These are phyloP conservation scores for Rhingia rostrata DNA, from an alignment of 2,888 invertebrate genomes.

Conservation along the genomic window DNA sequence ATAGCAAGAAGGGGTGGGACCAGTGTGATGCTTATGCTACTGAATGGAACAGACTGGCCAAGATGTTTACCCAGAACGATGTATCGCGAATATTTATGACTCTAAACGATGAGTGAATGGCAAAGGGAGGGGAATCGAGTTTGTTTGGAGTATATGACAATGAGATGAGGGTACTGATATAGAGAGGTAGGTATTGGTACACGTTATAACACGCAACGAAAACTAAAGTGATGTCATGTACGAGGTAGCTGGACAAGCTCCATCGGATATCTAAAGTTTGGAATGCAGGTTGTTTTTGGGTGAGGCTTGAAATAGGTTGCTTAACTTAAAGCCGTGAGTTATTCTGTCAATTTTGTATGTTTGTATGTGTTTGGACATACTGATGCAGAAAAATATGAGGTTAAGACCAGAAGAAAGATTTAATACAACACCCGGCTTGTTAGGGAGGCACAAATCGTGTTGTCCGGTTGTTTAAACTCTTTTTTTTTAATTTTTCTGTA, in stretches of 20 bases:
- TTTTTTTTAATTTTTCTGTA: too few species aligned
- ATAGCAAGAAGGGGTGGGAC: constrained; percentile 13
- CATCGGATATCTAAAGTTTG: not conserved
- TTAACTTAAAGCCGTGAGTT: not conserved
- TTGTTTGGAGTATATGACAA: not conserved
- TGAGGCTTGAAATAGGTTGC: not conserved
- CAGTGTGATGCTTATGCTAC: constrained; percentile 13
- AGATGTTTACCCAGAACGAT: constrained; percentile 31
- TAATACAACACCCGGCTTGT: too few species aligned
- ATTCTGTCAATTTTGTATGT: too few species aligned
- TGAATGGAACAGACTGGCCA: constrained; percentile 13
- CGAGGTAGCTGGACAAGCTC: not conserved
- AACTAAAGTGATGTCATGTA: constrained; percentile 20
- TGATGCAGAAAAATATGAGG: too few species aligned
- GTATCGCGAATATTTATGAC: constrained; percentile 28
- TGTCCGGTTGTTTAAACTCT: too few species aligned
- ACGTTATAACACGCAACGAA: not conserved
- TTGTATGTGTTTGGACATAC: too few species aligned
- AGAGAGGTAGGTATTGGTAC: too few species aligned
- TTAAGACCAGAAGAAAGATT: too few species aligned
- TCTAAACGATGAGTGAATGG: constrained; percentile 1
- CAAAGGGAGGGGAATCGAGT: not conserved
- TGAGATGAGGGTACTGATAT: not conserved
- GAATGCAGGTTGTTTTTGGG: not conserved
- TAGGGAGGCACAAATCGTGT: too few species aligned